These are phyloP conservation scores for Hypocryptadius cinnamomeus DNA, from an alignment of 2,113 vertebrate species.

Conservation along the genomic window DNA sequence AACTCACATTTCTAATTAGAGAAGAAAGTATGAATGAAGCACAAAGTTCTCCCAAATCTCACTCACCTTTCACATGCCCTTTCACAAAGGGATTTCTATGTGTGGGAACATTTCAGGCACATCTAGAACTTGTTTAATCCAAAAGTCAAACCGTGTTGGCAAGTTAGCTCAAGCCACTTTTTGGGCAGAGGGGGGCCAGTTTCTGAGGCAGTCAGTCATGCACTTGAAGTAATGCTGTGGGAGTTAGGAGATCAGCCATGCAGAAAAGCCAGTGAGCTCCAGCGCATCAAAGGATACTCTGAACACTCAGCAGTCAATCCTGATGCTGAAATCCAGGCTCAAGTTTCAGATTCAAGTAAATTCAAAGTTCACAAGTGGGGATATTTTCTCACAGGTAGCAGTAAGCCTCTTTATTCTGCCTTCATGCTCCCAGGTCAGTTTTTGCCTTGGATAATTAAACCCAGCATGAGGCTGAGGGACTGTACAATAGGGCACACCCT, in stretches of 20 bases:
- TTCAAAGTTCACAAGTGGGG: not conserved
- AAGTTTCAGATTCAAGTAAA: slow-evolving; percentile 46
- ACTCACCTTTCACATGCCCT: slow-evolving; percentile 34
- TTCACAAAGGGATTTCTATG: not conserved
- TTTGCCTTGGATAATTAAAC: not conserved
- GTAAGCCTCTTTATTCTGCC: slow-evolving; percentile 24
- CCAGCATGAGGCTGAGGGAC: not conserved
- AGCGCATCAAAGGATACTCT: slow-evolving; percentile 21
- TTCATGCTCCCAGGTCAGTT: not conserved
- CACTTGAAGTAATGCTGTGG: not conserved
- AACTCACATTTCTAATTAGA: slow-evolving; percentile 1
- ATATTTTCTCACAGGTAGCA: slow-evolving; percentile 38
- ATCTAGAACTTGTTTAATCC: slow-evolving; percentile 27
- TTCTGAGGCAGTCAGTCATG: not conserved
- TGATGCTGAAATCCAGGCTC: slow-evolving; percentile 6
- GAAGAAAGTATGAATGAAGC: not conserved
- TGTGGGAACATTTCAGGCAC: not conserved
- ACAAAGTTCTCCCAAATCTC: not conserved
- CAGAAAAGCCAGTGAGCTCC: not conserved
- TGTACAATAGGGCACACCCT: not conserved
- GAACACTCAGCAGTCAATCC: slow-evolving; percentile 21
- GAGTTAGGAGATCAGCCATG: not conserved
- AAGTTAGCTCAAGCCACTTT: slow-evolving; percentile 9
- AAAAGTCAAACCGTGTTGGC: slow-evolving; percentile 13
- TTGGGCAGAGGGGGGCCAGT: not conserved